Conservation (phyloP, 2,888 invertebrate species). For the Drosophila subquinaria region DNA sequence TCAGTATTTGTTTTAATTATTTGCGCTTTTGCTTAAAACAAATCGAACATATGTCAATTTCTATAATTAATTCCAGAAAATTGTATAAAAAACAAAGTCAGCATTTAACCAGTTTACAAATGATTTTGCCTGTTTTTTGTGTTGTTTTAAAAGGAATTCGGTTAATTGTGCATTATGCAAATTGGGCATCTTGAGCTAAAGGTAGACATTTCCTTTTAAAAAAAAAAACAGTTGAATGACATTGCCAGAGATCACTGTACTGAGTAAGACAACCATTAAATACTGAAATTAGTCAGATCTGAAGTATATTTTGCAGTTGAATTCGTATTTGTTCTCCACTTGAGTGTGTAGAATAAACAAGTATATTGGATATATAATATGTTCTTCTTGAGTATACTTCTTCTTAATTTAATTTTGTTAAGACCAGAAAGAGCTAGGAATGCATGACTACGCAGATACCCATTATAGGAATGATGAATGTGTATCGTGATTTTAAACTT, state of each 20-base stretch:
- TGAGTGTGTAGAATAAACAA: conserved; percentile 4
- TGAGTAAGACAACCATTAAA: conserved; percentile 2
- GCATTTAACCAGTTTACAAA: conserved; percentile 48
- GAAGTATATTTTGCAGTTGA: not conserved
- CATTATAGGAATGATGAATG: not conserved
- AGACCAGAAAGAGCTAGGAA: not conserved
- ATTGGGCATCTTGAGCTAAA: conserved; percentile 25
- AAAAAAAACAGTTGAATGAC: conserved; percentile 50
- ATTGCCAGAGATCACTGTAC: conserved; percentile 15
- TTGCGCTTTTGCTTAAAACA: conserved; percentile 21
- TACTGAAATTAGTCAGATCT: conserved; percentile 1
- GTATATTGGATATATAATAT: not conserved
- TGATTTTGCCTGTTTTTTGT: conserved; percentile 21
- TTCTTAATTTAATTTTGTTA: not conserved
- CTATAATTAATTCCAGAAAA: conserved; percentile 37
- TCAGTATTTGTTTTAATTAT: conserved; percentile 33
- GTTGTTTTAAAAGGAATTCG: not conserved
- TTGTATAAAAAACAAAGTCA: conserved; percentile 14
- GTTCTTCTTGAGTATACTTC: not conserved
- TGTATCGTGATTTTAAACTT: not conserved
- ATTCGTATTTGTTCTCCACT: conserved; percentile 10
- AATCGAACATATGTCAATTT: conserved; percentile 20
- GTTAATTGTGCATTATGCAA: conserved; percentile 48
- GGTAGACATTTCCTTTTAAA: not conserved
- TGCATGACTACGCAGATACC: not conserved